Conservation (phyloP, 2,113 vertebrate species). For the Channa maculata region DNA sequence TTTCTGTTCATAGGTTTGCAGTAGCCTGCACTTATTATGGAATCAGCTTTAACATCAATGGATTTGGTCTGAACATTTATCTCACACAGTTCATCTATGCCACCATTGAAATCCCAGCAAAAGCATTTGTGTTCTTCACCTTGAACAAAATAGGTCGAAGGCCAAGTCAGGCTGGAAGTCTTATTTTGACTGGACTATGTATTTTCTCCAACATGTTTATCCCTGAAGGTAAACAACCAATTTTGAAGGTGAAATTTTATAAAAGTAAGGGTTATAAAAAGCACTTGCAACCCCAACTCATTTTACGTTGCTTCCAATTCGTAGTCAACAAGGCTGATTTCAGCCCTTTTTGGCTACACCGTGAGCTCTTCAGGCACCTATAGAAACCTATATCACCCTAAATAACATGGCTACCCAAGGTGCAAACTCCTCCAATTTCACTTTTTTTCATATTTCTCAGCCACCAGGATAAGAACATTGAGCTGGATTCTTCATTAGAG, state of each 20-base stretch:
- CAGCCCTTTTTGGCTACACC: no score
- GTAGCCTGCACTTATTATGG: constrained; percentile 74
- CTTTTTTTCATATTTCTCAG: no score
- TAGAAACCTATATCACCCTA: no score
- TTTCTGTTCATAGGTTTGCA: constrained; percentile 50
- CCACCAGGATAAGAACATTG: no score
- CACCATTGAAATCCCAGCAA: constrained; percentile 71
- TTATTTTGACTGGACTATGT: constrained; percentile 55
- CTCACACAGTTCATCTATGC: constrained; percentile 80
- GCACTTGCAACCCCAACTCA: no score
- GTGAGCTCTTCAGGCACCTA: no score
- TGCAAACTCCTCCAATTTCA: no score
- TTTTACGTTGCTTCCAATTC: no score
- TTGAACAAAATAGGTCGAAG: constrained; percentile 62
- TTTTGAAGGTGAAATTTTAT: background rate
- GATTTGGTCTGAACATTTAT: constrained; percentile 76
- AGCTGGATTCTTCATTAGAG: no score
- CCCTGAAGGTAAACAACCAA: constrained; percentile 47
- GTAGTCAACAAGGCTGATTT: no score
- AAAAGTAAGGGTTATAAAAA: no score
- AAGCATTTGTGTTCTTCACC: constrained; percentile 48
- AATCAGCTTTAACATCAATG: constrained; percentile 73
- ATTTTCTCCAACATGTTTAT: constrained; percentile 57
- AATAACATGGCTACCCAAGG: no score
- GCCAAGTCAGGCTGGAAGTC: constrained; percentile 25